Percentiles rank a stretch among this genome's conserved stretches.
Conservation (phyloP, 2,888 invertebrate species). For the Caenorhabditis imperialis region DNA sequence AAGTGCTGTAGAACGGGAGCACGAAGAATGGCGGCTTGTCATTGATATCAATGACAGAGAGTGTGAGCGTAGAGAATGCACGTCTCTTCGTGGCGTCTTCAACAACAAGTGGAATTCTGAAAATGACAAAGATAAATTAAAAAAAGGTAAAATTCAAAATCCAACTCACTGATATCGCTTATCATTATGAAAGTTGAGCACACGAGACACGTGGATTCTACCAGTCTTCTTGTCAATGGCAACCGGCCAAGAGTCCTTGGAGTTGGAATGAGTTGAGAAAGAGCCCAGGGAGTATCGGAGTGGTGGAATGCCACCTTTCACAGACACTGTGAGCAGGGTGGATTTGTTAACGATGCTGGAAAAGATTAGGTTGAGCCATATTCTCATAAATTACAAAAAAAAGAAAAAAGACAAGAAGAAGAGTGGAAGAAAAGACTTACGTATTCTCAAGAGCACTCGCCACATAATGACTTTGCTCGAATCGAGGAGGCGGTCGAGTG, state of each 20-base stretch:
- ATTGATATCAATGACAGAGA: conserved; percentile 85
- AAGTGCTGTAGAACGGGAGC: conserved; percentile 58
- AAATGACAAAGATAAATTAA: conserved; percentile 6
- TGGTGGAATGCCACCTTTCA: conserved; percentile 64
- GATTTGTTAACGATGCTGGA: conserved; percentile 63
- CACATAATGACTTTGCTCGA: conserved; percentile 68
- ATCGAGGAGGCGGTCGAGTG: conserved; percentile 60
- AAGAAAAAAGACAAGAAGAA: no score
- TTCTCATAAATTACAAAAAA: not conserved
- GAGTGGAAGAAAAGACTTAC: conserved; percentile 20
- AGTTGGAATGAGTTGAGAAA: conserved; percentile 86
- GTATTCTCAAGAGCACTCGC: conserved; percentile 84
- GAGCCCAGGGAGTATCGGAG: conserved; percentile 65
- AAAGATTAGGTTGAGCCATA: no score
- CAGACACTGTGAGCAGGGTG: conserved; percentile 60
- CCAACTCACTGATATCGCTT: conserved; percentile 54
- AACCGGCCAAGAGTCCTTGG: conserved; percentile 65
- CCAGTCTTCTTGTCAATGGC: conserved; percentile 65
- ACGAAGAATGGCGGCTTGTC: conserved; percentile 95
- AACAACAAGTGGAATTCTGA: conserved; percentile 65
- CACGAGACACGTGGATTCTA: conserved; percentile 61
- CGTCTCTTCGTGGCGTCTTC: conserved; percentile 62
- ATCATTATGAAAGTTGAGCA: conserved; percentile 55
- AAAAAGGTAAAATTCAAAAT: no score
- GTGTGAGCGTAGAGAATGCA: conserved; percentile 70